Evolutionary conservation across 2,113 vertebrate species (phyloP).

Genomic region (Amphiprion percula): DNA sequence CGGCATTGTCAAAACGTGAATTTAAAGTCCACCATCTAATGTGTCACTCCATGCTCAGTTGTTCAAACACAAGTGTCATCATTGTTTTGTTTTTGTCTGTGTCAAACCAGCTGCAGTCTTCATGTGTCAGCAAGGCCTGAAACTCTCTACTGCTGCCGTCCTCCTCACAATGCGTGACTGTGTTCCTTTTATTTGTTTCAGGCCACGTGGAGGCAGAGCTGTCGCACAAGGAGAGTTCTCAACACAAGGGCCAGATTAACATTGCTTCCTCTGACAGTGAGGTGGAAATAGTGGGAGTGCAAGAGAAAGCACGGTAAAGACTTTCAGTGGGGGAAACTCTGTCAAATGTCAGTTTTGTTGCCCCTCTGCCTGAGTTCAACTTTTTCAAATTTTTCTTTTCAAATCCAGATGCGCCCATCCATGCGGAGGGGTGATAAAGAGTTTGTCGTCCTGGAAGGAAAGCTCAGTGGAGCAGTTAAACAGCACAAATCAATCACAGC

Average conservation of each 20-base stretch:
- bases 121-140: slow-evolving; percentile 60
- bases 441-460: slow-evolving; percentile 93
- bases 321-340: not conserved
- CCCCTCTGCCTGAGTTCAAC: not conserved
- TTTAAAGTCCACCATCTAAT: slow-evolving; percentile 37
- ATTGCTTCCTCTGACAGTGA: slow-evolving; percentile 95
- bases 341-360: not conserved
- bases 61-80: slow-evolving; percentile 41
- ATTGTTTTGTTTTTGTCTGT: slow-evolving; percentile 54
- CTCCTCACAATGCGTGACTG: slow-evolving; percentile 53
- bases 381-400: slow-evolving; percentile 4
- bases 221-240: slow-evolving; percentile 84
- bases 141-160: slow-evolving; percentile 33
- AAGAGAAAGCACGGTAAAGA: slow-evolving; percentile 92
- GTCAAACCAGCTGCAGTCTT: slow-evolving; percentile 62
- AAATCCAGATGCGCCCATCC: slow-evolving; percentile 90
- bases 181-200: slow-evolving; percentile 76
- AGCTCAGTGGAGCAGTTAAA: slow-evolving; percentile 84
- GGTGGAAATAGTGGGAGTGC: slow-evolving; percentile 97
- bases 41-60: slow-evolving; percentile 33
- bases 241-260: slow-evolving; percentile 91
- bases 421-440: slow-evolving; percentile 95
- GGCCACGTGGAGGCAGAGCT: slow-evolving; percentile 88
- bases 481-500: slow-evolving; percentile 84
- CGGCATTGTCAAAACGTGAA: slow-evolving; percentile 27